Evolutionary conservation across 2,888 invertebrate genomes (phyloP).

Genomic region (Strigamia transsilvanica): DNA sequence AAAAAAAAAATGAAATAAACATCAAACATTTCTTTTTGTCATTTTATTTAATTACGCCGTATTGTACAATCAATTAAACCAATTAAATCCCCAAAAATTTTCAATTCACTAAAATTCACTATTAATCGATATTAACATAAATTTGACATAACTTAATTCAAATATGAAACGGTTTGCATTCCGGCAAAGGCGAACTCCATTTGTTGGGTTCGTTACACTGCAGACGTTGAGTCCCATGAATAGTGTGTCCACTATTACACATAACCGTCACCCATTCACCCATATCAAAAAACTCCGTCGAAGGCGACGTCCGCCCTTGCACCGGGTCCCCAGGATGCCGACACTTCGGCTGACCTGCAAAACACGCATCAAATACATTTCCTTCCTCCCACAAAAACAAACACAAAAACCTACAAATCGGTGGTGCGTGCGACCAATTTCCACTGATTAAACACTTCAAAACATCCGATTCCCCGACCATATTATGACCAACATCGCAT

Average conservation of each 20-base stretch:
- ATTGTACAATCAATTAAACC: too few relatives aligned
- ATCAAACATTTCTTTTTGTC: too few relatives aligned
- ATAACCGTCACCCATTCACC: constrained; percentile 76
- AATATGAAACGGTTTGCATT: constrained; percentile 65
- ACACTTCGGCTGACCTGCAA: constrained; percentile 75
- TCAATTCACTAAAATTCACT: too few relatives aligned
- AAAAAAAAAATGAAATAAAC: too few relatives aligned
- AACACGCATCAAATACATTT: constrained; percentile 57
- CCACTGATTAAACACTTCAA: constrained; percentile 88
- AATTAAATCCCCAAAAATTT: too few relatives aligned
- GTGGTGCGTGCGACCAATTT: constrained; percentile 86
- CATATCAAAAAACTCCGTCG: constrained; percentile 78
- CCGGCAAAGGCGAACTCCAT: constrained; percentile 75
- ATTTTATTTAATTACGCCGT: too few relatives aligned
- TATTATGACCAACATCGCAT: constrained; percentile 73
- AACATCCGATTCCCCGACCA: constrained; percentile 77
- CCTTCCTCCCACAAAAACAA: background rate
- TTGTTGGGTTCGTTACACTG: constrained; percentile 74
- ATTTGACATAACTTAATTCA: constrained; percentile 1
- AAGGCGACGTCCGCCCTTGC: constrained; percentile 75
- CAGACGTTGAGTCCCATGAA: constrained; percentile 69
- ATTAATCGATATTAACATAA: too few relatives aligned
- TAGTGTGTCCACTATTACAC: constrained; percentile 73
- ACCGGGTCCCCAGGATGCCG: constrained; percentile 77
- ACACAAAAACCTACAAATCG: constrained; percentile 73